These are phyloP conservation scores for Luehdorfia chinensis DNA, from an alignment of 1,140 invertebrate genomes.

Conservation along the genomic window DNA sequence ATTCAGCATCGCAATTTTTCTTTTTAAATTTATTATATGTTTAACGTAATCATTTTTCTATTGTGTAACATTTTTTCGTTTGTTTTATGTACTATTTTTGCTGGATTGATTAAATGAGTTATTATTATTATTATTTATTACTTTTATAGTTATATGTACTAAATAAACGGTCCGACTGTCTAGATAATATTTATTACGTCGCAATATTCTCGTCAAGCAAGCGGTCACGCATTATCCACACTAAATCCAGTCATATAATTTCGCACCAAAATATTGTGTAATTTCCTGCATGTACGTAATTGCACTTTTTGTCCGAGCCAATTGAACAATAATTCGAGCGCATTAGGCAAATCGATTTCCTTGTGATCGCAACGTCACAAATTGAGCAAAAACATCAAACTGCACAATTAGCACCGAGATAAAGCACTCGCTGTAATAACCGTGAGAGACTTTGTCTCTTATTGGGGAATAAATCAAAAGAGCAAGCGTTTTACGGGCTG, in stretches of 20 bases:
- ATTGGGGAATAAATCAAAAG: constrained; percentile 26
- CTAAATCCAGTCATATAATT: constrained; percentile 19
- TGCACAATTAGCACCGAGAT: constrained; percentile 61
- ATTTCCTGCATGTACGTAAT: constrained; percentile 42
- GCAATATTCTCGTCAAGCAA: background rate
- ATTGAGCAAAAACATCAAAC: constrained; percentile 56
- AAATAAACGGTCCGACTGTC: no score
- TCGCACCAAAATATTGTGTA: constrained; percentile 27
- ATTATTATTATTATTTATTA: no score
- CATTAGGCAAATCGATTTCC: constrained; percentile 69
- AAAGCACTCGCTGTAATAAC: constrained; percentile 63
- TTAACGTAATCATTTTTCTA: no score
- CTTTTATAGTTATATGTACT: no score
- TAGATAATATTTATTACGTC: background rate
- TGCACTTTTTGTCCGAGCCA: constrained; percentile 36
- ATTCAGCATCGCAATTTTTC: no score
- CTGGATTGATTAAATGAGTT: no score
- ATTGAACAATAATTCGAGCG: constrained; percentile 47
- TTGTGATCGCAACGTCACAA: constrained; percentile 37
- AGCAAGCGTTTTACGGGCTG: constrained; percentile 19
- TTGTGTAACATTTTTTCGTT: no score
- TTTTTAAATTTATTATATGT: no score
- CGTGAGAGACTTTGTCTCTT: constrained; percentile 60
- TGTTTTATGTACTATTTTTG: no score
- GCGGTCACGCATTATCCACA: constrained; percentile 3